Conservation (phyloP, 2,797 vertebrate species). For the Sphenopsis melanotis region DNA sequence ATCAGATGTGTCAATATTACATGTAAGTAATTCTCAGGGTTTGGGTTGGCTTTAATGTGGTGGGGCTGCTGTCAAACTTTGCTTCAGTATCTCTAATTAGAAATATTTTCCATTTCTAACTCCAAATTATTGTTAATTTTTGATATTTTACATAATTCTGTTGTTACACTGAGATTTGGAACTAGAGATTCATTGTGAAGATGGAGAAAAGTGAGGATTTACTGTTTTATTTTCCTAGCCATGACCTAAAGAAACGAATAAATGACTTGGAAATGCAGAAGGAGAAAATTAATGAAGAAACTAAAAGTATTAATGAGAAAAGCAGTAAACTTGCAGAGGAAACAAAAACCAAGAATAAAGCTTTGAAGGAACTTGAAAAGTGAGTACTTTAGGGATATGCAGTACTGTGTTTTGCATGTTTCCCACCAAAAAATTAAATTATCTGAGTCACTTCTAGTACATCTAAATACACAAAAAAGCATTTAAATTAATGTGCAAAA, state of each 20-base stretch:
- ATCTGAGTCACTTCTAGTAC: not conserved
- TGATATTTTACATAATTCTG: not conserved
- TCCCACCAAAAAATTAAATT: not conserved
- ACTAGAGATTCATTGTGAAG: not conserved
- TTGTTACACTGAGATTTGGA: not conserved
- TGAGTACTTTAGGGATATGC: conserved; percentile 61
- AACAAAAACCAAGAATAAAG: conserved; percentile 85
- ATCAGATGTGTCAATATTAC: conserved; percentile 87
- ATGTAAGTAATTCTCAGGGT: conserved; percentile 79
- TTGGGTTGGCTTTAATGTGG: not conserved
- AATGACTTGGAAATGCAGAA: conserved; percentile 84
- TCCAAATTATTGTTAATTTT: not conserved
- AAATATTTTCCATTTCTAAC: not conserved
- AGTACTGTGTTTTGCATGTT: not conserved
- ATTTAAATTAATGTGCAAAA: not conserved
- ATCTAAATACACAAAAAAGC: not conserved
- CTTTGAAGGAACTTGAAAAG: conserved; percentile 91
- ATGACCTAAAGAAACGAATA: conserved; percentile 85
- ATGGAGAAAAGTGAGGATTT: not conserved
- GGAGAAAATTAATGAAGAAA: conserved; percentile 86
- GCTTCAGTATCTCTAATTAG: not conserved
- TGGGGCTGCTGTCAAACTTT: not conserved
- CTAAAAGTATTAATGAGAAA: conserved; percentile 86
- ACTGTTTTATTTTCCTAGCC: conserved; percentile 61
- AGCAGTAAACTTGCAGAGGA: conserved; percentile 81